Evolutionary conservation across 2,888 invertebrate genomes (phyloP).

Genomic region (Phyto melanocephala): DNA sequence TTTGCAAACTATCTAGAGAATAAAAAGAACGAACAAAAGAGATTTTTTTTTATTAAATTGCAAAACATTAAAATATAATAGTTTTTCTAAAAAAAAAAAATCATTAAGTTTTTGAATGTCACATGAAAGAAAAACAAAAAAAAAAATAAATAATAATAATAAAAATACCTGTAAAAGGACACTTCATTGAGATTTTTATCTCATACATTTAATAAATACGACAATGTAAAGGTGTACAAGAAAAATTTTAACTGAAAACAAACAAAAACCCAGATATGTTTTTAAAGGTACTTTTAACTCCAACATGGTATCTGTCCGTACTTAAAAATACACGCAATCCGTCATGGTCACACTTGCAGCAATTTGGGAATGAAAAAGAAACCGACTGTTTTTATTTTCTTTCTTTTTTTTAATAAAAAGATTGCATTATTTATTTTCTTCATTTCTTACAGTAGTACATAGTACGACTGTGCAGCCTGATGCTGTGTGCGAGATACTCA

Average conservation of each 20-base stretch:
- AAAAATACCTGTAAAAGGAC: conserved; percentile 34
- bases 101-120: neutral
- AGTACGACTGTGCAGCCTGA: neutral
- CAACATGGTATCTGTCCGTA: neutral
- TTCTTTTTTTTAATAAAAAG: neutral
- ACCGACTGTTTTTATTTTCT: conserved; percentile 23
- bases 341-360: conserved; percentile 63
- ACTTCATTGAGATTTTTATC: conserved; percentile 38
- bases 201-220: conserved; percentile 29
- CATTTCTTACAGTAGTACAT: conserved; percentile 3
- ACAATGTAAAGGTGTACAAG: conserved; percentile 24
- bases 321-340: conserved; percentile 39
- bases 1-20: neutral
- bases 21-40: neutral
- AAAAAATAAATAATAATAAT: too few relatives aligned
- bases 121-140: conserved; percentile 5
- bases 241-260: conserved; percentile 3
- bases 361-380: conserved; percentile 40
- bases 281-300: neutral
- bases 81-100: neutral
- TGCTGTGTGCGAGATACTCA: conserved; percentile 17
- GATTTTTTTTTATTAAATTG: conserved; percentile 1
- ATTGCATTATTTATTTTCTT: conserved; percentile 2
- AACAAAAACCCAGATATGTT: conserved; percentile 12
- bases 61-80: conserved; percentile 3